Conservation (phyloP, 2,113 vertebrate genomes). For the Oryzias melastigma region DNA sequence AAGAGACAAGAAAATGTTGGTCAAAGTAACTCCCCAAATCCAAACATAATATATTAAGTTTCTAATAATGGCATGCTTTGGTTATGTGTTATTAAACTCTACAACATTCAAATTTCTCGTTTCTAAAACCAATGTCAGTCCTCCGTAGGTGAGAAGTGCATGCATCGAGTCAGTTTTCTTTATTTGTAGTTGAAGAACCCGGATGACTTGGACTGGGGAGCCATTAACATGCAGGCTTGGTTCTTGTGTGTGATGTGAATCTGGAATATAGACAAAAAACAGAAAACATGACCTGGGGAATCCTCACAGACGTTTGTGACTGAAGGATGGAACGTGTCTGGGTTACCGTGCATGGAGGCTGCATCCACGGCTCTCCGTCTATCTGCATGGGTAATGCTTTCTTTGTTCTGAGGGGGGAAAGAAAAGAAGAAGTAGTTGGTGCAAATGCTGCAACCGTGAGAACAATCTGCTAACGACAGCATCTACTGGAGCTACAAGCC, state of each 20-base stretch:
- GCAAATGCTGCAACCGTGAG: slow-evolving; percentile 12
- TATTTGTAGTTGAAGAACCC: slow-evolving; percentile 85
- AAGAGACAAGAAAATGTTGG: slow-evolving; percentile 37
- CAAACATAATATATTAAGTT: slow-evolving; percentile 45
- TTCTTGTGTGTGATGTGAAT: slow-evolving; percentile 93
- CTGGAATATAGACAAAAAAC: slow-evolving; percentile 63
- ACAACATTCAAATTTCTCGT: slow-evolving; percentile 19
- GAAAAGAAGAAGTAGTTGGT: slow-evolving; percentile 2
- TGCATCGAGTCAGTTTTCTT: slow-evolving; percentile 16
- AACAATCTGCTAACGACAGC: slow-evolving; percentile 6
- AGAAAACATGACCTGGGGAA: slow-evolving; percentile 9
- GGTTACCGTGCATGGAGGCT: slow-evolving; percentile 88
- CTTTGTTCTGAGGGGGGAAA: slow-evolving; percentile 77
- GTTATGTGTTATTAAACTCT: slow-evolving; percentile 38
- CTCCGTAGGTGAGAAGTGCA: slow-evolving; percentile 38
- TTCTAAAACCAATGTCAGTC: slow-evolving; percentile 36
- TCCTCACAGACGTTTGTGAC: not conserved
- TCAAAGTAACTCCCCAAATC: slow-evolving; percentile 37
- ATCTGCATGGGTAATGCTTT: slow-evolving; percentile 94
- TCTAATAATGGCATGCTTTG: slow-evolving; percentile 47
- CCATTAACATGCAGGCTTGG: slow-evolving; percentile 89
- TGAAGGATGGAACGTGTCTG: not conserved
- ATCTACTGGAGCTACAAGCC: not conserved
- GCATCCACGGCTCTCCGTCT: slow-evolving; percentile 95
- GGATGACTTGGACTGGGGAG: slow-evolving; percentile 78